Percentiles rank a stretch among this genome's conserved stretches.
Conservation (phyloP, 2,113 vertebrate genomes). For the Stigmatopora argus region DNA sequence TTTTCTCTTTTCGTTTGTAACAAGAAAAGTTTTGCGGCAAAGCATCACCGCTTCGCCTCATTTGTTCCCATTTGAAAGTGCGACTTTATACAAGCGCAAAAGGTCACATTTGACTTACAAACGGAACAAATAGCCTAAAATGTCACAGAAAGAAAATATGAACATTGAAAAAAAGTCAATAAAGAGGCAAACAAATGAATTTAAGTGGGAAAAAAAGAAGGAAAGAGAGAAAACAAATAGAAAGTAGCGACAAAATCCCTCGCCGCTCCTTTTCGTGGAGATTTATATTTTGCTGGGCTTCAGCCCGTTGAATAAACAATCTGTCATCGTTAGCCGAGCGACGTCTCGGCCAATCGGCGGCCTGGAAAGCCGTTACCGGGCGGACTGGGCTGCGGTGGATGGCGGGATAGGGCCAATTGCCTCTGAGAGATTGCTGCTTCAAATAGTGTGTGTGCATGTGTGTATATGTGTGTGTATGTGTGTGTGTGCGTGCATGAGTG, state of each 20-base stretch:
- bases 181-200: neutral
- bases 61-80: neutral
- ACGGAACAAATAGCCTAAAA: neutral
- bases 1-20: neutral
- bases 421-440: constrained; percentile 54
- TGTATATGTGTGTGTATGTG: constrained; percentile 3
- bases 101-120: constrained; percentile 8
- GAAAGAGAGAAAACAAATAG: constrained; percentile 11
- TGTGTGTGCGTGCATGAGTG: neutral
- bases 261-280: constrained; percentile 4
- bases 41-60: neutral
- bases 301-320: constrained; percentile 64
- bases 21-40: neutral
- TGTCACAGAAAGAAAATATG: neutral
- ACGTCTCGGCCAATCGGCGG: constrained; percentile 47
- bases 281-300: constrained; percentile 49
- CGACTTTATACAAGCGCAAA: neutral
- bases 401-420: constrained; percentile 56
- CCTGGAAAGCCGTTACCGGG: constrained; percentile 56
- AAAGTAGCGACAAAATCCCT: constrained; percentile 12
- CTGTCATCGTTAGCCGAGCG: constrained; percentile 62
- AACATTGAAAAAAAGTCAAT: neutral
- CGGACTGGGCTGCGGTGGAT: constrained; percentile 41
- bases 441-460: constrained; percentile 44
- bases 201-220: neutral